Conservation (phyloP, 1,140 invertebrate genomes). For the Cepaea nemoralis region DNA sequence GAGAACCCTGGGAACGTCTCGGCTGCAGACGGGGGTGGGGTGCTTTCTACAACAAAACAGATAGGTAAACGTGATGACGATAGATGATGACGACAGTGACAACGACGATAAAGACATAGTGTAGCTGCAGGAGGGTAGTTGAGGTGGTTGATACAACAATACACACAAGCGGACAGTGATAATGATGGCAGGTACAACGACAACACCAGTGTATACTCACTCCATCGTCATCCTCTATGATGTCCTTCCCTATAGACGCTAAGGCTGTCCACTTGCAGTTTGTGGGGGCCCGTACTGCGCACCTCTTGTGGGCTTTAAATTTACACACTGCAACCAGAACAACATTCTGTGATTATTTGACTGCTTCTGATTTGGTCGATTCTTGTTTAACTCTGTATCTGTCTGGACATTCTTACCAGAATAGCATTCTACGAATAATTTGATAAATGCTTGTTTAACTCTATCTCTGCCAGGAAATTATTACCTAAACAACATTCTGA, state of each 20-base stretch:
- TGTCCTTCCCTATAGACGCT: constrained; percentile 90
- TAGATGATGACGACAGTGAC: no score
- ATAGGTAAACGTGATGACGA: no score
- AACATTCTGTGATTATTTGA: neutral
- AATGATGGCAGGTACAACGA: no score
- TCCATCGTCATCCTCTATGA: constrained; percentile 92
- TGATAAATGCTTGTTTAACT: neutral
- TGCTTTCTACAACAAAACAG: no score
- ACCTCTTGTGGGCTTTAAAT: constrained; percentile 94
- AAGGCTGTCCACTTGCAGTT: constrained; percentile 98
- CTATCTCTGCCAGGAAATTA: neutral
- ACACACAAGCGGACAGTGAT: no score
- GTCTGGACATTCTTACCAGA: neutral
- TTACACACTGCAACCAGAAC: constrained; percentile 82
- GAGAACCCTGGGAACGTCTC: no score
- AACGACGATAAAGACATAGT: no score
- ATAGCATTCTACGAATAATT: neutral
- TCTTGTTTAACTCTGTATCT: no score
- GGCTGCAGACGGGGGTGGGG: no score
- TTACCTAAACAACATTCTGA: neutral
- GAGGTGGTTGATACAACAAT: no score
- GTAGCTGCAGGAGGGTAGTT: no score
- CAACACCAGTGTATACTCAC: constrained; percentile 77
- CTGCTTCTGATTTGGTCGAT: no score
- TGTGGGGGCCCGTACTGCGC: constrained; percentile 89